Evolutionary conservation across 2,888 invertebrate species (phyloP), one percentile per base, ranked within the genome.

Genomic region (Microctonus aethiopoides): DNA sequence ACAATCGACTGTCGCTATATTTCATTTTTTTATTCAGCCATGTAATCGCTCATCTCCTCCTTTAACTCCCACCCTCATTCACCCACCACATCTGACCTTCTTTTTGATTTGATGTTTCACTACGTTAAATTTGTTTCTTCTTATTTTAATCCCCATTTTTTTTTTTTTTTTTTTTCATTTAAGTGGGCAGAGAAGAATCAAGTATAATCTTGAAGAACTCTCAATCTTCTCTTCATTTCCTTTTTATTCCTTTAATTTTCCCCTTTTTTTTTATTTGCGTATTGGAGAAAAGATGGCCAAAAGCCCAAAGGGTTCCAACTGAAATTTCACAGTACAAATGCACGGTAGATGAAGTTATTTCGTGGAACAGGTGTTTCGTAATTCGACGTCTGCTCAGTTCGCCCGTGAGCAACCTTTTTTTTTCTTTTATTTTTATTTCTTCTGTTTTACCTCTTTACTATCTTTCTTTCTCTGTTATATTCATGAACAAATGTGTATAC

Each of bases 331-430:
- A 69, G 67, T 72, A 63, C 54, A 52, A 70, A 72, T 70, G 66
- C 64, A 39, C 63, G 73, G 70, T 67, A 71, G 74, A 81, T 81
- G 76, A 75, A 82, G 78, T 79, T 78, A 82, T 84, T 83, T 80
- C 75, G 76, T 71, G 74, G 78, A 82, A 81, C 84, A 84, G 84
- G 82, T 84, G 83, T 81, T 81, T 78, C 76, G 75, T 82, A 84
- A 83, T 83, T 82, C 79, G 77, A 78, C 78, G 72, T 71, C 63
- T 26, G 64, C 34, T 64, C 41, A 64, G n/a, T 63, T 46, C 62
- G 65, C 70, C 68, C 65, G 64, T 70, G 62, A 57, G 76, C 68
- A 73, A 75, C 75, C 69, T 65, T 60, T 29, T 65, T 69, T 64
- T 70, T 71, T 46, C 60, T 72, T 70, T 61, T 65, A 61, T 59